These are phyloP conservation scores for Parapristionchus giblindavisi DNA, from an alignment of 2,888 invertebrate genomes.

Conservation along the genomic window DNA sequence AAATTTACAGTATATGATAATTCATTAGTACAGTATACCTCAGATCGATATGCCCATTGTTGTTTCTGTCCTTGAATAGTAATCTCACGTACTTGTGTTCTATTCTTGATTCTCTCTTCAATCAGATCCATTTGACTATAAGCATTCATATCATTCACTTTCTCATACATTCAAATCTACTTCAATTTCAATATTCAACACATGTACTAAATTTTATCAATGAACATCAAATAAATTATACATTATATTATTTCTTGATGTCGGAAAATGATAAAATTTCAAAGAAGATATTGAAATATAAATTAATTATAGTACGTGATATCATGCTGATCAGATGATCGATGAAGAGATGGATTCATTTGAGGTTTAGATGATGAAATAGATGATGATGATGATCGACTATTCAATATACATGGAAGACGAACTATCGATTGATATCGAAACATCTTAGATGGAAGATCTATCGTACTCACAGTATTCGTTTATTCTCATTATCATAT, in stretches of 20 bases:
- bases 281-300: background rate
- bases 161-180: too few relatives aligned
- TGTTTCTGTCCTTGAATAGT: constrained; percentile 53
- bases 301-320: constrained; percentile 11
- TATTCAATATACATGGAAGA: constrained; percentile 1
- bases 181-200: background rate
- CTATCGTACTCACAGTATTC: too few relatives aligned
- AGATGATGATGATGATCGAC: constrained; percentile 4
- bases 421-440: constrained; percentile 3
- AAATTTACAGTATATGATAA: too few relatives aligned
- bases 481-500: too few relatives aligned
- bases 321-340: constrained; percentile 17
- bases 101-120: constrained; percentile 51
- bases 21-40: constrained; percentile 45
- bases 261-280: background rate
- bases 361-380: background rate
- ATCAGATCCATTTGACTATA: constrained; percentile 57
- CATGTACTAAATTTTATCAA: background rate
- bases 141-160: too few relatives aligned
- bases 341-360: constrained; percentile 23
- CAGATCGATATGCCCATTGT: constrained; percentile 62
- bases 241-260: too few relatives aligned
- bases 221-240: background rate
- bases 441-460: too few relatives aligned
- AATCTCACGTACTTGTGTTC: constrained; percentile 47